Base-by-base conservation (phyloP, 2,888 invertebrate genomes). In the Apotomis turbidana region DNA sequence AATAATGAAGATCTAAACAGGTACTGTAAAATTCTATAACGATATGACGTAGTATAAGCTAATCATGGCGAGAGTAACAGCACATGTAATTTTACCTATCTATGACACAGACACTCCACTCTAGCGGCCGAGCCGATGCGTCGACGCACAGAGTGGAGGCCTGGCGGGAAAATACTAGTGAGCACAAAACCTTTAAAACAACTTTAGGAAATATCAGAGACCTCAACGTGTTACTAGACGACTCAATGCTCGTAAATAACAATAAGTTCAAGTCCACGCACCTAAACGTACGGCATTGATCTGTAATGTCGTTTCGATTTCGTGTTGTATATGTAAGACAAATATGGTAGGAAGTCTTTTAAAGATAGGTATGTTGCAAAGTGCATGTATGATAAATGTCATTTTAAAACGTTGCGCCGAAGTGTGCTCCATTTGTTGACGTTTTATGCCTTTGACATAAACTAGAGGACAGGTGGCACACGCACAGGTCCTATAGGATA, bases 51-150 rank as follows among this genome's bases (percentile, higher is more conserved):
- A 76, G 73, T 76, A 77, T 74, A 83, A 85, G 82, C 85, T 84
- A 85, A 83, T 76, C 78, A 78, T 75, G 70, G 74, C 68, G 64
- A 76, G 77, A 81, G 82, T 81, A 82, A 80, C 79, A 78, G 76
- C 80, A 77, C 79, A 80, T 80, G 77, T 78, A 76, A 75, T 78
- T 76, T 77, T 36, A 55, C 59, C 64, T 70, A 70, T 57, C 64
- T 70, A 67, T 5, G 27, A n/a, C 13, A 55, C 67, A 27, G 49
- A 60, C 36, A 41, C 58, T 12, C 27, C 44, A 64, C 63, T 58
- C 13, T n/a, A 52, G 36, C 13, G 9, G 41, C 9, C 5, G 9
- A 51, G n/a, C 3, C 54, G 52, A 44, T 27, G 27, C 27, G 27
- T 27, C 27, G 15, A 6, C 66, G 27, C 61, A 3, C 15, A 46